Evolutionary conservation across 2,888 invertebrate species (phyloP).

Genomic region (Mactromeris polynyma): DNA sequence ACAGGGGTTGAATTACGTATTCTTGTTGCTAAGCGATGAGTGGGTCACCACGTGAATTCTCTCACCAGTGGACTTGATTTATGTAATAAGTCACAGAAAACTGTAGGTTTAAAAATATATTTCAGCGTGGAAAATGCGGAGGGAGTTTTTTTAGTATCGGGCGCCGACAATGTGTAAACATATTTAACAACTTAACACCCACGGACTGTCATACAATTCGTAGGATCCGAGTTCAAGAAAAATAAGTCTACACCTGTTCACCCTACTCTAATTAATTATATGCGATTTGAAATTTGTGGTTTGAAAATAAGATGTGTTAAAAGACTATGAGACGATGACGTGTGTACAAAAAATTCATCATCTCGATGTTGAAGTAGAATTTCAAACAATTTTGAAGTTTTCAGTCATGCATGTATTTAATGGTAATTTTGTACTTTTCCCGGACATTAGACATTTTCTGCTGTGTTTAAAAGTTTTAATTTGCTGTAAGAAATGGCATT

Average conservation of each 20-base stretch:
- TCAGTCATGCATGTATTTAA: not conserved
- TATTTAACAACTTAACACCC: not conserved
- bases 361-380: not conserved
- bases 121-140: not conserved
- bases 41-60: not conserved
- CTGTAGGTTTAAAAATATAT: not conserved
- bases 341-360: not conserved
- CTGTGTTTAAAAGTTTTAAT: too few relatives aligned
- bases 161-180: not conserved
- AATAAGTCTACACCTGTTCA: not conserved
- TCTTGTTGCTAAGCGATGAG: conserved; percentile 13
- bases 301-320: not conserved
- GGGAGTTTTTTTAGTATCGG: not conserved
- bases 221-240: not conserved
- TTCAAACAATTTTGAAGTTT: not conserved
- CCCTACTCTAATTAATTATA: not conserved
- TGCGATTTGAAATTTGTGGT: conserved; percentile 1
- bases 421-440: too few relatives aligned
- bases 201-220: not conserved
- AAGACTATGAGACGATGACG: not conserved
- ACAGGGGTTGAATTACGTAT: conserved; percentile 20
- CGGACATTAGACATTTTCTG: too few relatives aligned
- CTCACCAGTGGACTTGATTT: not conserved
- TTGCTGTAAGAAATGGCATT: too few relatives aligned
- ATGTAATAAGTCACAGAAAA: not conserved